Evolutionary conservation across 92 coral and sea anemone species (phyloP), one percentile per base, ranked within the genome.

Genomic region (Phymanthus crucifer): DNA sequence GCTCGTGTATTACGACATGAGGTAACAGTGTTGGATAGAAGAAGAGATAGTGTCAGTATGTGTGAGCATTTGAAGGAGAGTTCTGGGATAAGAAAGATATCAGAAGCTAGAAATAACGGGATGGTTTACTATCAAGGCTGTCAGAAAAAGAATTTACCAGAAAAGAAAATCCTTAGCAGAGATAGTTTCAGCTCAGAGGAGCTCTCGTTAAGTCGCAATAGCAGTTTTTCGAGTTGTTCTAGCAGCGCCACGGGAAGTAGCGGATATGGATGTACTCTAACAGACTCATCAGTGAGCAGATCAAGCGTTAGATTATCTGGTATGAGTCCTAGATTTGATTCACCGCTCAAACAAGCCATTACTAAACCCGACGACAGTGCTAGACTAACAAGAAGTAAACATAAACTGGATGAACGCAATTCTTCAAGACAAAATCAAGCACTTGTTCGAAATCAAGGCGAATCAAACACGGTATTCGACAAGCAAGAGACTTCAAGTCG

Each of bases 171-270:
- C 14, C 31, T 61, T 37, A 90, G 92, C 36, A 86, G 94, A 0
- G 94, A 90, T 4, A 93, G 97, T 47, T 90, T 87, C 43, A 84
- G 91, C 77, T 82, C 92, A 38, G 82, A 83, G 14, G 97, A 93
- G 36, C 83, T 72, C 2, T 80, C 90, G 37, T 83, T 90, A 6
- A 93, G 97, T 78, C 91, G 97, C 32, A 89, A 93, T 37, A 90
- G 92, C 78, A 93, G 97, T 81, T 93, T 93, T 45, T 93, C 97
- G 0, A 93, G 97, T 65, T 84, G 58, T 29, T 91, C 94, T 0
- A 90, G 92, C 23, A 74, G 87, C 34, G 84, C 97, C 83, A 33
- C 89, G 78, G 36, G 92, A 74, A 46, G 79, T 40, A 74, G 86
- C 74, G 66, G 80, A 14, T 61, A 78, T 45, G 73, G 43, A 6